Evolutionary conservation across 2,888 invertebrate species (phyloP), one percentile per base, ranked within the genome.

Genomic region (Drosophila austrosaltans): DNA sequence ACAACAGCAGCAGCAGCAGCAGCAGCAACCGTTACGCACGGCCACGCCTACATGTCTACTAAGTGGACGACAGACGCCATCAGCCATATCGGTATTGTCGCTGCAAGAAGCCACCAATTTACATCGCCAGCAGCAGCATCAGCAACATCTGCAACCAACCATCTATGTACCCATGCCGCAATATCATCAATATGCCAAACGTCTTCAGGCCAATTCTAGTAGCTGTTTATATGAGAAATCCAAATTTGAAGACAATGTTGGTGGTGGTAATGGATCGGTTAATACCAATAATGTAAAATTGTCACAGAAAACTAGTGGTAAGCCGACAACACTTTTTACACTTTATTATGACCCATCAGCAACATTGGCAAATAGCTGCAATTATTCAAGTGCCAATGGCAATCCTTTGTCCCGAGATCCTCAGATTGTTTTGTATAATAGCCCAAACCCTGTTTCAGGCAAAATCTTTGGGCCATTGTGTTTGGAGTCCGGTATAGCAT

Each of bases 31-130:
- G 53, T 64, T 85, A 66, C 87, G 82, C 75, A 82, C 86, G 22
- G 82, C 77, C 80, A 86, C 81, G 76, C 83, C 83, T 66, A 84
- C 85, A 42, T 82, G 84, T 68, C 69, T 85, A 42, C 67, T 80
- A 69, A 90, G 87, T 70, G 91, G 90, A 22, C 83, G 90, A 22
- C 90, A 89, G 72, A 90, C 90, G 59, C 89, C 90, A 8, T 90
- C 90, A 44, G 87, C 82, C 44, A 78, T 90, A 67, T 89, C 90
- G 72, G 85, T 90, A 77, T 77, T 83, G 61, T 90, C 90, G 54
- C 71, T 90, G 63, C 90, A 89, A 72, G 89, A 90, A 71, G 82
- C 84, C 58, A 83, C 79, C n/a, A 68, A 82, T 25, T 69, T 76
- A 60, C 78, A 79, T 66, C 72, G 78, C 2, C 79, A 78, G 8